These are phyloP conservation scores for Sakesphorus luctuosus DNA, from an alignment of 2,113 vertebrate genomes.

Conservation along the genomic window DNA sequence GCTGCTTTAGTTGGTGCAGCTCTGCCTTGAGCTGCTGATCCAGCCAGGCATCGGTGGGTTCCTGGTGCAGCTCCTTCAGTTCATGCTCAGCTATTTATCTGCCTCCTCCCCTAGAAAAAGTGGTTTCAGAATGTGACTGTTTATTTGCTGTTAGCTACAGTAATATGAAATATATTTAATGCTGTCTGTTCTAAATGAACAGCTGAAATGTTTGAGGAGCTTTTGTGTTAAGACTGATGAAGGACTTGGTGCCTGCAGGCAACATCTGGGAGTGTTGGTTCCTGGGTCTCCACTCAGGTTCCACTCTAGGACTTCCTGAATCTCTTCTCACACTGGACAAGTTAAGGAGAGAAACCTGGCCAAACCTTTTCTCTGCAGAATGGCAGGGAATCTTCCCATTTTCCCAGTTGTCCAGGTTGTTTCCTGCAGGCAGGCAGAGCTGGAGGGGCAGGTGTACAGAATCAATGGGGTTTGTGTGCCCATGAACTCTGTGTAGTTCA, in stretches of 20 bases:
- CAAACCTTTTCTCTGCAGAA: background rate
- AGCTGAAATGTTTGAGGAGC: background rate
- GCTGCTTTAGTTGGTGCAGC: background rate
- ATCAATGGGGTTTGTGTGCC: background rate
- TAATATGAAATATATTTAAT: background rate
- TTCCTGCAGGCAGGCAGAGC: background rate
- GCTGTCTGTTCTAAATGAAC: background rate
- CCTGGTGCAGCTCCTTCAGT: background rate
- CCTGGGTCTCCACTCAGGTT: background rate
- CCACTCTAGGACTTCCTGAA: background rate
- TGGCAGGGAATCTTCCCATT: background rate
- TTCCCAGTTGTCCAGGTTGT: background rate
- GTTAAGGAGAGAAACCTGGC: background rate
- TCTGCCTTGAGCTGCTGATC: background rate
- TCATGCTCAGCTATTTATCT: background rate
- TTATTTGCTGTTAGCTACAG: background rate
- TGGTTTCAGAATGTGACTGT: background rate
- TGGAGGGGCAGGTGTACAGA: background rate
- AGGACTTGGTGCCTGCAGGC: background rate
- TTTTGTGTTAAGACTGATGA: background rate
- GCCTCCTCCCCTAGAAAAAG: background rate
- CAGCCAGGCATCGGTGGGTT: accelerated
- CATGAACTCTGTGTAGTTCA: background rate
- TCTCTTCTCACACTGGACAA: background rate
- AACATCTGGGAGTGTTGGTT: background rate